Evolutionary conservation across 2,888 invertebrate species (phyloP), one percentile per base, ranked within the genome.

Genomic region (Diarsia dahlii): DNA sequence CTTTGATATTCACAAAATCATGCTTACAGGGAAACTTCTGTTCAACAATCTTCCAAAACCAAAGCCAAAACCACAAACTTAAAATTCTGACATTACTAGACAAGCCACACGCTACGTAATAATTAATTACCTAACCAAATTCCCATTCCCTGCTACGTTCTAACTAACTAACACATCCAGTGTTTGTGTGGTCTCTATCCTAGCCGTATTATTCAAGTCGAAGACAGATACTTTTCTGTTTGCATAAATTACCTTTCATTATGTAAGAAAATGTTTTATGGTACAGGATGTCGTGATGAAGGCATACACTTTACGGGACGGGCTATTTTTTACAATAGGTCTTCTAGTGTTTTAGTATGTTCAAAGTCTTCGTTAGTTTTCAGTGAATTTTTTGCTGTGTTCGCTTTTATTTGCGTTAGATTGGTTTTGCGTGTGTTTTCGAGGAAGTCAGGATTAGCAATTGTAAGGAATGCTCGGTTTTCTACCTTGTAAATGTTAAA

Each of bases 181-280:
- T 84, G 76, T 88, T 87, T 91, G 92, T 92, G 92, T 93, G 93
- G 93, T 92, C 92, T 89, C 84, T 83, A 78, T 86, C 84, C 85
- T 89, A 86, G 84, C 69, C 74, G 64, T 85, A 88, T 88, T 88
- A 87, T 87, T 90, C 88, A 90, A 87, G 81, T 87, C 86, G 87
- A 93, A 93, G 94, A 94, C 91, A 91, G 93, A 94, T 94, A 92
- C 92, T 92, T 93, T 87, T 93, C 93, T 93, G 93, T 91, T 92
- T 81, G 95, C 93, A 95, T 95, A 95, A 94, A 95, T 95, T 93
- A 94, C 91, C 90, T 90, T 94, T 93, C 93, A 94, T 94, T 95
- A 95, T 92, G 93, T 92, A 92, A 90, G 91, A 90, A 92, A 94
- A 94, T 95, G 95, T 92, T 95, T 95, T 95, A 95, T 93, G 90